Conservation (phyloP, 2,888 invertebrate species). For the Matsumyia berberina region DNA sequence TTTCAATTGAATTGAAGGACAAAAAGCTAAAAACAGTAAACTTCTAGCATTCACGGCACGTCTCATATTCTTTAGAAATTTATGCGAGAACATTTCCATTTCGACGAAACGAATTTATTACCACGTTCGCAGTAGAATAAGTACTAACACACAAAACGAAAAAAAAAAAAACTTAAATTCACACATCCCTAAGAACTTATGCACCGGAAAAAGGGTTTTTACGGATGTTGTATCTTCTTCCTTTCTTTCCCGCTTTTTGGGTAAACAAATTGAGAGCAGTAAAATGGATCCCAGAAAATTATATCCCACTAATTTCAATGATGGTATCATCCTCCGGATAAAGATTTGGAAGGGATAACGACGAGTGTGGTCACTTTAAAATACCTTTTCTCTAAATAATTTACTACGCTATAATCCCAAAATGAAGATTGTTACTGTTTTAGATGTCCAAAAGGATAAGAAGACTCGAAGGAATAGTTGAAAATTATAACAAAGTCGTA, state of each 20-base stretch:
- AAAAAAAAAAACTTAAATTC: constrained; percentile 40
- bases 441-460: constrained; percentile 10
- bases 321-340: constrained; percentile 7
- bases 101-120: constrained; percentile 65
- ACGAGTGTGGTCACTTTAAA: not conserved
- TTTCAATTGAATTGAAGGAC: constrained; percentile 68
- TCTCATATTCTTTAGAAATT: constrained; percentile 67
- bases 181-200: constrained; percentile 42
- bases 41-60: constrained; percentile 58
- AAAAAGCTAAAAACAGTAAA: constrained; percentile 45
- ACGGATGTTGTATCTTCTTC: constrained; percentile 11
- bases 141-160: not conserved
- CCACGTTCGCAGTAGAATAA: constrained; percentile 43
- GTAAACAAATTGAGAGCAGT: constrained; percentile 25
- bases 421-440: constrained; percentile 21
- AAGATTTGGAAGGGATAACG: not conserved
- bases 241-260: not conserved
- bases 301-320: constrained; percentile 47
- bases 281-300: constrained; percentile 23
- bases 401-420: constrained; percentile 32
- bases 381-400: constrained; percentile 22
- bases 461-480: not conserved
- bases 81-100: constrained; percentile 73
- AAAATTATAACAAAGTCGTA: not conserved
- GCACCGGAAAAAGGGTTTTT: constrained; percentile 29